Conservation (phyloP, 2,888 invertebrate genomes). For the Morinoia aosen region DNA sequence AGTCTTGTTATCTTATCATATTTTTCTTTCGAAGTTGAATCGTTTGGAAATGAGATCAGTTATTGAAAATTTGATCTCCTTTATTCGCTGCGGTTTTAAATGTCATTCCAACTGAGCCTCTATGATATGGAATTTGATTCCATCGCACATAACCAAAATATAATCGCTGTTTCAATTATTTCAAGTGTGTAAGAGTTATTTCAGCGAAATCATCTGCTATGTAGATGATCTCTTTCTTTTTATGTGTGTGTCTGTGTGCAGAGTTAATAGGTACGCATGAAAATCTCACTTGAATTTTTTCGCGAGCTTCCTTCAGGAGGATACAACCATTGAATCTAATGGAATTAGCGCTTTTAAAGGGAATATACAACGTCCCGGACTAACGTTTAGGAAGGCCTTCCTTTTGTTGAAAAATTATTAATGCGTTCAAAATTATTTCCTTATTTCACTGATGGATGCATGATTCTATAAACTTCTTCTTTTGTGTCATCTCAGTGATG, state of each 20-base stretch:
- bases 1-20: neutral
- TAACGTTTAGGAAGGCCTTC: too few species aligned
- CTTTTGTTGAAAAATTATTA: too few species aligned
- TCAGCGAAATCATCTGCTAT: too few species aligned
- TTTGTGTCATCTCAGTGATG: conserved; percentile 78
- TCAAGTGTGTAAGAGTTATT: too few species aligned
- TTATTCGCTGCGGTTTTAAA: neutral
- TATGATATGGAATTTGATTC: neutral
- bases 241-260: neutral
- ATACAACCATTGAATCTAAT: too few species aligned
- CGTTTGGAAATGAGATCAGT: neutral
- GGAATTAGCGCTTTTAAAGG: too few species aligned
- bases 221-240: neutral
- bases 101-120: neutral
- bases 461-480: neutral
- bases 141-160: too few species aligned
- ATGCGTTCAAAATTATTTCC: neutral
- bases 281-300: neutral
- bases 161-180: too few species aligned
- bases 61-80: neutral
- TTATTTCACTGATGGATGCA: neutral
- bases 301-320: neutral
- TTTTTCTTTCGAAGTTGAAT: too few species aligned
- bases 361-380: too few species aligned
- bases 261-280: neutral